phyloP scores from a whole-genome alignment of 2,797 vertebrate genomes.

The Periparus ater region DNA sequence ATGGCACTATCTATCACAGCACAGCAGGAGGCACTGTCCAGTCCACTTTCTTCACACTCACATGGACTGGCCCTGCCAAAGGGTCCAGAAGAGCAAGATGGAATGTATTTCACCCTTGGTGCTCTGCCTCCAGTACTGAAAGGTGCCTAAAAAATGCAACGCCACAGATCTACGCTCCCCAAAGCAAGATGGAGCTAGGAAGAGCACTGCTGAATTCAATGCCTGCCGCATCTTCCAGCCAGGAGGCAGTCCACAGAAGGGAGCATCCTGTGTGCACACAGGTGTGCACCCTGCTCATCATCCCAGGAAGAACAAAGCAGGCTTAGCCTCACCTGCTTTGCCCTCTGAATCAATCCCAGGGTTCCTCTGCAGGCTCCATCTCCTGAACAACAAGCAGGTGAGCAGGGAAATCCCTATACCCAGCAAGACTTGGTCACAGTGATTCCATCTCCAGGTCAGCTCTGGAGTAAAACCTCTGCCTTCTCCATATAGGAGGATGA shows the following conservation, averaged over 20 bases:
- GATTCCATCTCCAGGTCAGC: neutral
- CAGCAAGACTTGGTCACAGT: neutral
- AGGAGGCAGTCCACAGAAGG: fast-evolving
- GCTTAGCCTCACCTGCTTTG: neutral
- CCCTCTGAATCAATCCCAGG: too few species aligned
- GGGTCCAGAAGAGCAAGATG: neutral
- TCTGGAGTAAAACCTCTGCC: neutral
- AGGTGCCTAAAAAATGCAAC: neutral
- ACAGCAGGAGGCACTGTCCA: conserved; percentile 50
- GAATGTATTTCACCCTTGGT: neutral
- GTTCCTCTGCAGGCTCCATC: neutral
- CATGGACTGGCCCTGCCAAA: neutral
- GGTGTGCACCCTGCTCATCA: neutral
- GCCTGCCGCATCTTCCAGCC: fast-evolving
- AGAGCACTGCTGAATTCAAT: fast-evolving
- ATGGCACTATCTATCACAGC: conserved; percentile 49
- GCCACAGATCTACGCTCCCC: fast-evolving
- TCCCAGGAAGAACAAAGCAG: neutral
- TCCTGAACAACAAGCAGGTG: fast-evolving
- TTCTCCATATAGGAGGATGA: neutral
- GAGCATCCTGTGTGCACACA: neutral
- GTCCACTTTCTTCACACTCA: conserved; percentile 9
- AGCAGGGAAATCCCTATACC: neutral
- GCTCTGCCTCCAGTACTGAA: neutral
- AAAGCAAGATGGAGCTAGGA: neutral